Evolutionary conservation across 2,797 vertebrate species (phyloP).

Genomic region (Melanotaenia trifasciata): DNA sequence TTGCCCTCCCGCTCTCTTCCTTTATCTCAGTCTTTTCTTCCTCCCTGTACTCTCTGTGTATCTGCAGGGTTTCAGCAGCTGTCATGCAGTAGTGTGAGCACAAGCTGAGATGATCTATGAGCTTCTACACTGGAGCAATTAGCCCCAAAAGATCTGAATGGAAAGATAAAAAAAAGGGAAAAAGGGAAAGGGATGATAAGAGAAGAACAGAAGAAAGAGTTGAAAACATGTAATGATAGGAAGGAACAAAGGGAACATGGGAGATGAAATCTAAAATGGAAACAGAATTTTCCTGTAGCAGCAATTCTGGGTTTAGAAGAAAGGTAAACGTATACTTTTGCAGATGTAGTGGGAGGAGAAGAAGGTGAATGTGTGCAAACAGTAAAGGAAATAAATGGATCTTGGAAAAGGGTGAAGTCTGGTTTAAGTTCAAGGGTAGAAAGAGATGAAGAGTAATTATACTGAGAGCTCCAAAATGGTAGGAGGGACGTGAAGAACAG

Average conservation of each 20-base stretch:
- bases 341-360: neutral
- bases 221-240: constrained; percentile 3
- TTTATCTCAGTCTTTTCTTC: constrained; percentile 27
- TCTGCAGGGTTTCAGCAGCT: constrained; percentile 71
- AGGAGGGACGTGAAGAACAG: constrained; percentile 54
- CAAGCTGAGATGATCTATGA: constrained; percentile 72
- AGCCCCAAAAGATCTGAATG: constrained; percentile 62
- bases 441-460: constrained; percentile 73
- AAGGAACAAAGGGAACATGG: neutral
- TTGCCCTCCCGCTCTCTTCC: constrained; percentile 24
- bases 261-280: constrained; percentile 25
- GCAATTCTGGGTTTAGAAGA: constrained; percentile 8
- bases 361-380: constrained; percentile 22
- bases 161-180: constrained; percentile 22
- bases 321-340: constrained; percentile 17
- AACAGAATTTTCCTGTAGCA: constrained; percentile 33
- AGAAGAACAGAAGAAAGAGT: constrained; percentile 7
- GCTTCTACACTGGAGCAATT: constrained; percentile 68
- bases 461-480: constrained; percentile 58
- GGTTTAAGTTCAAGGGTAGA: constrained; percentile 47
- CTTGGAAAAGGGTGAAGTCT: constrained; percentile 26
- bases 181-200: constrained; percentile 14
- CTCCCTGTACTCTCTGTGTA: constrained; percentile 28
- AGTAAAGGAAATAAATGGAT: constrained; percentile 54
- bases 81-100: constrained; percentile 68